Evolutionary conservation across 2,797 vertebrate genomes (phyloP).

Genomic region (Pterois miles): DNA sequence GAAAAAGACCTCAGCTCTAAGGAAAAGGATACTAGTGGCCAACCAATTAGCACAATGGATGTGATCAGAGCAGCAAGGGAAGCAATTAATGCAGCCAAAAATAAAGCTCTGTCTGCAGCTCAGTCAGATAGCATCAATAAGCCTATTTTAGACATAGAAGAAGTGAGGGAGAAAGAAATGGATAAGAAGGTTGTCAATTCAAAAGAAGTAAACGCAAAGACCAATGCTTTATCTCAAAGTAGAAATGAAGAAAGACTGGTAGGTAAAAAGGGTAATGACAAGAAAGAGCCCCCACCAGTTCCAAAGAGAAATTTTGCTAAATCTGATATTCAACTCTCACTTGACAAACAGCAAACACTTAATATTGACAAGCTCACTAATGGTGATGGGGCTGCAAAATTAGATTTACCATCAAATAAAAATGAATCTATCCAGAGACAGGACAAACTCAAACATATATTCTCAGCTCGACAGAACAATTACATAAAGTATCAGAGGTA

Average conservation of each 20-base stretch:
- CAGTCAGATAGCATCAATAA: constrained; percentile 50
- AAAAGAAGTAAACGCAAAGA: constrained; percentile 33
- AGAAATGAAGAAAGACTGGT: constrained; percentile 15
- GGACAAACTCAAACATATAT: constrained; percentile 67
- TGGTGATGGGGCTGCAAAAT: constrained; percentile 19
- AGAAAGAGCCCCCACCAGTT: constrained; percentile 73
- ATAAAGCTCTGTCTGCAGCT: constrained; percentile 59
- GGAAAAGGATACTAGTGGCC: constrained; percentile 50
- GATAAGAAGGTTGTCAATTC: constrained; percentile 18
- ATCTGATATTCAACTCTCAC: constrained; percentile 54
- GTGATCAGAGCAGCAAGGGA: constrained; percentile 75
- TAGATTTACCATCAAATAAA: constrained; percentile 44
- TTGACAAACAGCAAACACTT: constrained; percentile 48
- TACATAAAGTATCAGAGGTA: constrained; percentile 84
- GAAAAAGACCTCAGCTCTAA: constrained; percentile 41
- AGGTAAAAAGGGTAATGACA: constrained; percentile 23
- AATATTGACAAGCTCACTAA: constrained; percentile 31
- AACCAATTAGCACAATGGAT: constrained; percentile 58
- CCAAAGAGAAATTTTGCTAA: constrained; percentile 66
- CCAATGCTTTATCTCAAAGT: constrained; percentile 1
- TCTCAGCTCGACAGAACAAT: constrained; percentile 83
- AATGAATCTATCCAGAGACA: constrained; percentile 55
- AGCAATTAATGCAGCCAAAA: constrained; percentile 73
- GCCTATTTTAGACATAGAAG: constrained; percentile 29
- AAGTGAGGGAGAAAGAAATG: constrained; percentile 39